Evolutionary conservation across 2,888 invertebrate species (phyloP), one percentile per base, ranked within the genome.

Genomic region (Deilephila elpenor): DNA sequence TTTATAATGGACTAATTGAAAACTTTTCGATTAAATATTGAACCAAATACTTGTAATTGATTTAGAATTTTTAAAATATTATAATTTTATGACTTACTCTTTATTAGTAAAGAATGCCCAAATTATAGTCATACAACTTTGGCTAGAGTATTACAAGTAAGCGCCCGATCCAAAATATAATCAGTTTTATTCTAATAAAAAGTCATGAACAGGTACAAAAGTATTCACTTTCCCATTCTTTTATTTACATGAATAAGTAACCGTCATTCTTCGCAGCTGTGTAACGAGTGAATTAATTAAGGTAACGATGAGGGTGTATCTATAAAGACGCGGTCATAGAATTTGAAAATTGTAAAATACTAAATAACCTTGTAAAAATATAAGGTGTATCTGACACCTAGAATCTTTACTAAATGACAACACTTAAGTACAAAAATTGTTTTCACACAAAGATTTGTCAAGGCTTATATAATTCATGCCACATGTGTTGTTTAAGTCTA

Each of bases 161-260:
- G 56, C 44, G 64, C 73, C 59, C 59, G 44, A 67, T 51, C 67
- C 67, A 67, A 67, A 80, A 82, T 82, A 83, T 81, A 82, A 84
- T 82, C 88, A 84, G 44, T 51, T 25, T 67, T 67, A 85, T 84
- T 84, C 84, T 88, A 86, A 86, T 81, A 82, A 89, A 14, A 89
- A 86, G 87, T 85, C 85, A 86, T 85, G 82, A 88, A 90, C 93
- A 93, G 93, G 93, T 93, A 93, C 93, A 92, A 91, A 91, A 91
- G 93, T 93, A 91, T 91, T 83, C 85, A 81, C 80, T 83, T 84
- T 84, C 82, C 83, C 83, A 83, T 82, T 81, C 83, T 85, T 88
- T 87, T 92, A 91, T 91, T 88, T 91, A 92, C 91, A 93, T 51
- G 67, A 25, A 67, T 17, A 53, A 67, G 44, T 67, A 51, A 67